Percentiles rank a stretch among this genome's conserved stretches.
phyloP scores from a whole-genome alignment of 2,888 invertebrate species.

The Eupithecia insigniata region DNA sequence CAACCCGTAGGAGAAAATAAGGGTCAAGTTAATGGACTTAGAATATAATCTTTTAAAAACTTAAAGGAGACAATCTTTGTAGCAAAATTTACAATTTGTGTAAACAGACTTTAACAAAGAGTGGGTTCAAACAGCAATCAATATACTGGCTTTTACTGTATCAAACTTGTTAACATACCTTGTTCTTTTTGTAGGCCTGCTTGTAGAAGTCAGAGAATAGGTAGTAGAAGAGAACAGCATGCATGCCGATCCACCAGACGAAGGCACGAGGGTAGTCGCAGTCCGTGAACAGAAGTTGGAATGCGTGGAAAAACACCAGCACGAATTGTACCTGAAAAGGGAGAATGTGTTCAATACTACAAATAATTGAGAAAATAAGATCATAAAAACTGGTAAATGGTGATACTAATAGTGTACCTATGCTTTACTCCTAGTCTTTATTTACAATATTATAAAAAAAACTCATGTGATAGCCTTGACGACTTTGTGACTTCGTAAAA shows the following conservation, averaged over 20 bases:
- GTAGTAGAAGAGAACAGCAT: constrained; percentile 96
- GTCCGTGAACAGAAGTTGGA: constrained; percentile 93
- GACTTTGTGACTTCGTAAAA: neutral
- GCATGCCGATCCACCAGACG: constrained; percentile 95
- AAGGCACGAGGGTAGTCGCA: constrained; percentile 96
- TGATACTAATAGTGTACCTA: too few species aligned
- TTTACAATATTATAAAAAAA: too few species aligned
- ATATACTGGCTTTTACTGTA: neutral
- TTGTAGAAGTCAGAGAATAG: constrained; percentile 97
- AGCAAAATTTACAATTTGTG: neutral
- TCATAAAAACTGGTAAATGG: neutral
- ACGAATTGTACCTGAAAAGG: constrained; percentile 92
- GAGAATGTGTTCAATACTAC: neutral
- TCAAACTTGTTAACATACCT: constrained; percentile 21
- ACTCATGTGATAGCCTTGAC: too few species aligned
- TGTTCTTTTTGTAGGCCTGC: constrained; percentile 86
- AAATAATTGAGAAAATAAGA: neutral
- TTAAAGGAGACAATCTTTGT: neutral
- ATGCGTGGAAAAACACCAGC: constrained; percentile 93
- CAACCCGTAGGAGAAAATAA: neutral
- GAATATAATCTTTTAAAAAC: too few species aligned
- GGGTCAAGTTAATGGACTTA: neutral
- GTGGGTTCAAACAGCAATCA: neutral
- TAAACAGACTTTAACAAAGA: neutral
- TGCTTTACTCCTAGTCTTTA: too few species aligned